A percentile compares a stretch with the other conserved stretches of the same genome.
Conservation (phyloP, 64 coral and sea anemone genomes). For the Pachyseris speciosa region DNA sequence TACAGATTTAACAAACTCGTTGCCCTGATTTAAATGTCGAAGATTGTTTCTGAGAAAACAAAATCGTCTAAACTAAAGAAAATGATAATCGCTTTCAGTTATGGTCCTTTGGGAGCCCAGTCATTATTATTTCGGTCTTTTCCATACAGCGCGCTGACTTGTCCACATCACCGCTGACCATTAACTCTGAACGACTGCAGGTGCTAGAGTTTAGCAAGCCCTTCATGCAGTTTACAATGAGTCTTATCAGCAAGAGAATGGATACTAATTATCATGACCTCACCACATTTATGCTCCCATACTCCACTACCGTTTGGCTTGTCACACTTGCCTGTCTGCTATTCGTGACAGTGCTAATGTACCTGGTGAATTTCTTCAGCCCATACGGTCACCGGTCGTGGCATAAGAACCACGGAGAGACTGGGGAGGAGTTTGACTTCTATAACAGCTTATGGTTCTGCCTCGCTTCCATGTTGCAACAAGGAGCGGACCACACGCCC, state of each 20-base stretch:
- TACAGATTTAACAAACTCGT: too few relatives aligned
- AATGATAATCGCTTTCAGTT: too few relatives aligned
- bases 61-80: too few relatives aligned
- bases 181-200: slow-evolving; percentile 57
- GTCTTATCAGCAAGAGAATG: slow-evolving; percentile 52
- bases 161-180: slow-evolving; percentile 65
- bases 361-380: slow-evolving; percentile 56
- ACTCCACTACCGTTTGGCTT: slow-evolving; percentile 57
- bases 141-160: slow-evolving; percentile 32
- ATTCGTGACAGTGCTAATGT: slow-evolving; percentile 49
- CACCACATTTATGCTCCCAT: slow-evolving; percentile 42
- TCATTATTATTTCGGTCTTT: neutral
- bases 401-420: slow-evolving; percentile 3
- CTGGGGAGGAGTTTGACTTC: slow-evolving; percentile 52
- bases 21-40: too few relatives aligned
- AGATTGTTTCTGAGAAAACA: too few relatives aligned
- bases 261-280: slow-evolving; percentile 38
- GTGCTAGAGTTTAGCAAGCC: slow-evolving; percentile 65
- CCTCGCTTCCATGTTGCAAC: slow-evolving; percentile 70
- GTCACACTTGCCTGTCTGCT: slow-evolving; percentile 47
- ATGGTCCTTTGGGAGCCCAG: too few relatives aligned
- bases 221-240: slow-evolving; percentile 74
- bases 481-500: slow-evolving; percentile 58
- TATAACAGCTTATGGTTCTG: slow-evolving; percentile 71
- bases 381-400: slow-evolving; percentile 32